Base-by-base conservation (phyloP, 2,113 vertebrate species). In the Carassius carassius region DNA sequence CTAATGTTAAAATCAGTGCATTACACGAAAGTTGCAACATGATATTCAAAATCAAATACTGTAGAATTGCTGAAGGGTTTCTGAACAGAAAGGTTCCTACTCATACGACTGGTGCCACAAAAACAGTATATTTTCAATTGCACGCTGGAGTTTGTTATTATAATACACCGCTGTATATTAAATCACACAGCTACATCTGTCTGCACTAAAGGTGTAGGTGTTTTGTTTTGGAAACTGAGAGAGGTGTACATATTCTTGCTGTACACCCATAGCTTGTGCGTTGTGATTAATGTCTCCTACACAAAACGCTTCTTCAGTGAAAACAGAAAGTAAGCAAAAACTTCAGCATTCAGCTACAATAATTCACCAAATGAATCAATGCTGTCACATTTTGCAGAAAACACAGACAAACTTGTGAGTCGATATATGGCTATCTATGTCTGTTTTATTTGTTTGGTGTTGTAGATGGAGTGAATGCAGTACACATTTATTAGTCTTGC, bases 321-420 rank as follows among this genome's bases (percentile, higher is more conserved):
- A 74, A 47, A 75, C 44, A 63, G 44, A 62, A 44, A 58, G 35
- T 29, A n/a, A 78, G 25, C 49, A 74, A 32, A 65, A 54, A 54
- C n/a, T 74, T 81, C 29, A 54, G 80, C 62, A 85, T 76, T 86
- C 60, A 65, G n/a, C 23, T 49, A 54, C 65, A 77, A 89, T 37
- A 78, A 74, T 19, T 72, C 17, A 65, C n/a, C 67, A 60, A 77
- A 75, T 17, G 41, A 49, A 90, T 81, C 84, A 25, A 85, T 75
- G 35, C 70, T 4, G 69, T 85, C 11, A 82, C 67, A 44, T 84
- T 60, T 65, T 25, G 86, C 54, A 14, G 69, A 47, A 75, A 82
- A 60, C 13, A 73, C 79, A 73, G 23, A 84, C 75, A 78, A 78
- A 41, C 12, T 9, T 84, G 19, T 0, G 21, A 16, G 23, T 74